Evolutionary conservation across 2,888 invertebrate genomes (phyloP), one percentile per base, ranked within the genome.

Genomic region (Strigamia transsilvanica): DNA sequence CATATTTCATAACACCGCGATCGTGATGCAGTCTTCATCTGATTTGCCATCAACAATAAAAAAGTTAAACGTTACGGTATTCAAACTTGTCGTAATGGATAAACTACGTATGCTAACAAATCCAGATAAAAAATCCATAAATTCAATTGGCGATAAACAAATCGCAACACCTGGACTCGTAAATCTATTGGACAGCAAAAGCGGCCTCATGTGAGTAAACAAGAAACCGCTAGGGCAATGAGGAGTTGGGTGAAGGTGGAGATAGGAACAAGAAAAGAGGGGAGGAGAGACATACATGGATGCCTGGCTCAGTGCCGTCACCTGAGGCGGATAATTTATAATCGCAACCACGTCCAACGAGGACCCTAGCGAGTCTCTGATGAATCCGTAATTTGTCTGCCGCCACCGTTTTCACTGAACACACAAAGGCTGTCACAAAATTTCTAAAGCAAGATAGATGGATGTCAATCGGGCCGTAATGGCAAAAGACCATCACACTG

Each of bases 361-460:
- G 56, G 56, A 18, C 56, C 56, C 56, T 56, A n/a, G 27, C 56
- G 41, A 80, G 80, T 51, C 51, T 51, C 27, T 80, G 80, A 80
- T 80, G 81, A 81, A 81, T 81, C 81, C 81, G 81, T 81, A 81
- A 81, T 81, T 81, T 73, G 81, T 73, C 81, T 73, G 34, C 56
- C 73, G 73, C 81, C 81, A 73, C 73, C 81, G 41, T 81, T 80
- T 80, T 80, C 41, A 66, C 34, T 66, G 81, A 81, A 81, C 21
- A 73, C 27, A 81, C 81, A 81, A 81, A 73, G 81, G 73, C 32
- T 81, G 81, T 81, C 81, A 73, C 7, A 18, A 27, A 23, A 32
- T 73, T 73, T 73, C 73, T 73, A 81, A 81, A 81, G 81, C 81
- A 81, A 81, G 81, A 81, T 81, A 81, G 81, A 81, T 81, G 81